Base-by-base conservation (phyloP, 2,797 vertebrate species). In the Myotis myotis region DNA sequence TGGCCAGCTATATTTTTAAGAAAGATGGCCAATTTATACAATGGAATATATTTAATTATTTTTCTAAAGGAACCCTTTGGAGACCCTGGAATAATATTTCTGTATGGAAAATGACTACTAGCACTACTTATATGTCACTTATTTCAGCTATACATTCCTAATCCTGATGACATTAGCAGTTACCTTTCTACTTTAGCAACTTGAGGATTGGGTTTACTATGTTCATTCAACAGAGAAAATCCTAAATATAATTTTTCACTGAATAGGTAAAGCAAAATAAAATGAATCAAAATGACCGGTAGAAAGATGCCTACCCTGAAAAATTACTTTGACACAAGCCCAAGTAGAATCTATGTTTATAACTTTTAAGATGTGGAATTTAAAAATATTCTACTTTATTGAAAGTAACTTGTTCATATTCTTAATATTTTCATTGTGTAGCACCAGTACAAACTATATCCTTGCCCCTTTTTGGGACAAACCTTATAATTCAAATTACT, bases 191-290 rank as follows among this genome's bases (percentile, higher is more conserved):
- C 17, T 88, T 17, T 9, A 72, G 12, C 55, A 92, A 15, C 47
- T 87, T 80, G 3, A 60, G 23, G 49, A 70, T 78, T 97, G 9
- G 3, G 4, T 80, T 96, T 57, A 93, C 15, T 19, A 28, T 30
- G 12, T 96, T 96, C 33, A 90, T 83, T 95, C 72, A 95, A 16
- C 12, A 92, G 23, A 96, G 30, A 41, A 23, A 92, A 94, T 76
- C 9, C n/a, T 93, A 0, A n/a, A 8, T 87, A 9, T 80, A 90
- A 87, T 51, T 96, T 95, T 94, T 92, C 25, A 71, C 19, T 55
- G 2, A 91, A 96, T 97, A 94, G 15, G 0, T 82, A 51, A 66
- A 36, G 76, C 11, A 51, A 75, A 92, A 83, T 71, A 78, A 96
- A 96, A 81, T 81, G 9, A 92, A 64, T 88, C 87, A 87, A 89